Base-by-base conservation (phyloP, 2,797 vertebrate species). In the Danio aesculapii region DNA sequence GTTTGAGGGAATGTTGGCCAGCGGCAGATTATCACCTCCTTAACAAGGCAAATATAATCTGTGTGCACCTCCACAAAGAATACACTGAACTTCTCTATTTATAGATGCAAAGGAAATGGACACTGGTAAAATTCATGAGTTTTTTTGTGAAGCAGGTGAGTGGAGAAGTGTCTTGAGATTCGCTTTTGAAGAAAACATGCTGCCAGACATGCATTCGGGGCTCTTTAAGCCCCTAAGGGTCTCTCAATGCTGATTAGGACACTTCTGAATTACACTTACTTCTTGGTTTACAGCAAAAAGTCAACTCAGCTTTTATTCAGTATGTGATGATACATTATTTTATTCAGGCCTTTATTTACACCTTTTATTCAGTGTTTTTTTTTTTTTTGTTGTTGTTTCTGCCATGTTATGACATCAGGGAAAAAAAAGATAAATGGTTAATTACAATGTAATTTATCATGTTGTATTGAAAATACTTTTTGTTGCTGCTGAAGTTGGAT, bases 11-110 rank as follows among this genome's bases (percentile, higher is more conserved):
- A 83, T 92, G 90, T 88, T 91, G 90, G 91, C 92, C 92, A 93
- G 90, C 90, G 91, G 92, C 92, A 93, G 91, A 92, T 94, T 93
- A 92, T 90, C 93, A 91, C 92, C 92, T 91, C 90, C 89, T 91
- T 90, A 91, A 88, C 84, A 88, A 81, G 70, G 89, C 90, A 92
- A 92, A 93, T 91, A 90, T 90, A 90, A 93, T 92, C 89, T 88
- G 86, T 79, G 47, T 88, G 90, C 89, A 89, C 90, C 89, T 93
- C 93, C 89, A 90, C 84, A 86, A 77, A 78, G 90, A 90, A 92
- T 87, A 86, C 84, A 84, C 84, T 82, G 82, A 85, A 69, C 19
- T 88, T 92, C 91, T 77, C 81, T 93, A 93, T 93, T 92, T 93
- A 90, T 92, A 91, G 92, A 91, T 82, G 85, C 85, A 62, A 83